A percentile compares a stretch with the other conserved stretches of the same genome.
These are phyloP conservation scores for Nymphicus hollandicus DNA, from an alignment of 2,113 vertebrate species.

Conservation along the genomic window DNA sequence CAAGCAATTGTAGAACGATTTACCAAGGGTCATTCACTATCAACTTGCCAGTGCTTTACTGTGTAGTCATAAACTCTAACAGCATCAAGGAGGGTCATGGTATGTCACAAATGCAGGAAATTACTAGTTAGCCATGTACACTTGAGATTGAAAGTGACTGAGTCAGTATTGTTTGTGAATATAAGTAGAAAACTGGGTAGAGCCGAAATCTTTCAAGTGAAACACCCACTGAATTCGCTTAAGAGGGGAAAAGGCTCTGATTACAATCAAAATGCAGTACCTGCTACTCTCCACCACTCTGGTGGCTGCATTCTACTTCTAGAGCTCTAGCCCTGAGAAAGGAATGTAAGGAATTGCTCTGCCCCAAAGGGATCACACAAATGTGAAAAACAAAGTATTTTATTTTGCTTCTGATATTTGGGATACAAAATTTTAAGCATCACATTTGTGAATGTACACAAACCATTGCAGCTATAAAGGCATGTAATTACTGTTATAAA, in stretches of 20 bases:
- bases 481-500: neutral
- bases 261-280: neutral
- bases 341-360: neutral
- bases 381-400: neutral
- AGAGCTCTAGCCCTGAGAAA: neutral
- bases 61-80: neutral
- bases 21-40: neutral
- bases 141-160: neutral
- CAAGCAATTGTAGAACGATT: constrained; percentile 8
- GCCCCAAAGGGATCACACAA: neutral
- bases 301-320: neutral
- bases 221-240: neutral
- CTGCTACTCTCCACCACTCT: neutral
- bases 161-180: neutral
- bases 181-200: neutral
- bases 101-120: constrained; percentile 23
- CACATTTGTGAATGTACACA: neutral
- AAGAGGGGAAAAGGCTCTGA: neutral
- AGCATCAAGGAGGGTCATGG: neutral
- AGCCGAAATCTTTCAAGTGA: neutral
- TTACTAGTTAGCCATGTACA: neutral
- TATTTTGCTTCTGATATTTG: neutral
- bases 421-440: neutral
- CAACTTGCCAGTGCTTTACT: neutral
- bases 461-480: neutral